These are phyloP conservation scores for Ariolimax columbianus DNA, from an alignment of 2,888 invertebrate genomes.

Conservation along the genomic window DNA sequence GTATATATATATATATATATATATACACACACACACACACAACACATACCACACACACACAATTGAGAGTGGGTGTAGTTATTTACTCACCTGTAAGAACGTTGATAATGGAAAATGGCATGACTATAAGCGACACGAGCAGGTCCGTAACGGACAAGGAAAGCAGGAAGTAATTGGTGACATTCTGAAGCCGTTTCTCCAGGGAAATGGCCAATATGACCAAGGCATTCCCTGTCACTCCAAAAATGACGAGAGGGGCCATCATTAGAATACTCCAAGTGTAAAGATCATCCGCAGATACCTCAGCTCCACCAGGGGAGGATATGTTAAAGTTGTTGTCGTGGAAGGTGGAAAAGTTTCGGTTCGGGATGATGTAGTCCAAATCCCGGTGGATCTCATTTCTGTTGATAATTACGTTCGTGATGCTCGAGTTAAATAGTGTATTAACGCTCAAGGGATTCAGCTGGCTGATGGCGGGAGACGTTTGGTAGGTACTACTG, in stretches of 20 bases:
- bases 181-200: conserved; percentile 93
- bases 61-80: background rate
- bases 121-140: conserved; percentile 94
- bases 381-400: background rate
- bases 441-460: background rate
- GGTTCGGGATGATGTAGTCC: background rate
- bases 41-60: background rate
- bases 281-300: conserved; percentile 52
- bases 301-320: background rate
- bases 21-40: too few relatives aligned
- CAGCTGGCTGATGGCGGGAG: background rate
- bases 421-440: conserved; percentile 10
- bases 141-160: conserved; percentile 96
- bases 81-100: conserved; percentile 92
- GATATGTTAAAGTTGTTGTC: background rate
- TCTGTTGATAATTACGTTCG: background rate
- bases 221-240: conserved; percentile 87
- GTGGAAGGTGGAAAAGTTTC: background rate
- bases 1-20: too few relatives aligned
- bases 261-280: conserved; percentile 69
- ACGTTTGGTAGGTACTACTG: too few relatives aligned
- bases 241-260: conserved; percentile 71
- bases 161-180: conserved; percentile 95
- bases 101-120: conserved; percentile 96
- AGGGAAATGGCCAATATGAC: conserved; percentile 95